Evolutionary conservation across 1,140 invertebrate genomes (phyloP).

Genomic region (Caenorhabditis briggsae): DNA sequence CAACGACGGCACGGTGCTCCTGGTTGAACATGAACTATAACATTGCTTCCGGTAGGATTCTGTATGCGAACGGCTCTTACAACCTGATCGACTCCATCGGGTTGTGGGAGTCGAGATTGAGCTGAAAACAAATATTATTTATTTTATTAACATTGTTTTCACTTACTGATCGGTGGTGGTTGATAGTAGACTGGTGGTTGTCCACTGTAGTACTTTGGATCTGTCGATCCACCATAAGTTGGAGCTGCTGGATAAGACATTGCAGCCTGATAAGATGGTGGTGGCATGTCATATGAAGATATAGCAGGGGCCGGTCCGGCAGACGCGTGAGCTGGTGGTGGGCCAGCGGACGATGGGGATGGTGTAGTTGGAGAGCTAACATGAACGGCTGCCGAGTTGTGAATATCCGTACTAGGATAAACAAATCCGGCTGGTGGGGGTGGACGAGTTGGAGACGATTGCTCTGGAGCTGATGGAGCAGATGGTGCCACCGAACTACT

Average conservation of each 20-base stretch:
- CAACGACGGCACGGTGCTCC: slow-evolving; percentile 53
- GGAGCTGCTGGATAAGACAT: slow-evolving; percentile 62
- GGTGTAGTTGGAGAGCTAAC: slow-evolving; percentile 44
- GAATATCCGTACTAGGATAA: slow-evolving; percentile 10
- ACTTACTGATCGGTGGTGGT: slow-evolving; percentile 55
- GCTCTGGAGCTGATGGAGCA: neutral
- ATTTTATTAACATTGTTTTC: neutral
- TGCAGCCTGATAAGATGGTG: slow-evolving; percentile 68
- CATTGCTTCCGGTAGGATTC: slow-evolving; percentile 40
- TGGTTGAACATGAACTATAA: slow-evolving; percentile 53
- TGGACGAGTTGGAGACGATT: slow-evolving; percentile 9
- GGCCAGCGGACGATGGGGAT: neutral
- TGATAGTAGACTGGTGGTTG: slow-evolving; percentile 42
- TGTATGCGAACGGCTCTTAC: slow-evolving; percentile 29
- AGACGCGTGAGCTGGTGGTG: slow-evolving; percentile 8
- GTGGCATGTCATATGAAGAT: slow-evolving; percentile 32
- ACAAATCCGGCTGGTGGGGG: slow-evolving; percentile 35
- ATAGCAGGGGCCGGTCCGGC: slow-evolving; percentile 43
- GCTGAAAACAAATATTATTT: neutral
- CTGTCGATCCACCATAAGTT: slow-evolving; percentile 62
- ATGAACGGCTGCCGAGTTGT: neutral
- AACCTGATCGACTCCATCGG: slow-evolving; percentile 20
- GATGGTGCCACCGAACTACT: neutral
- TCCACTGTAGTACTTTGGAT: slow-evolving; percentile 58
- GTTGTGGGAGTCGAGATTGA: slow-evolving; percentile 41